Base-by-base conservation (phyloP, 2,113 vertebrate species). In the Trogon surrucura region DNA sequence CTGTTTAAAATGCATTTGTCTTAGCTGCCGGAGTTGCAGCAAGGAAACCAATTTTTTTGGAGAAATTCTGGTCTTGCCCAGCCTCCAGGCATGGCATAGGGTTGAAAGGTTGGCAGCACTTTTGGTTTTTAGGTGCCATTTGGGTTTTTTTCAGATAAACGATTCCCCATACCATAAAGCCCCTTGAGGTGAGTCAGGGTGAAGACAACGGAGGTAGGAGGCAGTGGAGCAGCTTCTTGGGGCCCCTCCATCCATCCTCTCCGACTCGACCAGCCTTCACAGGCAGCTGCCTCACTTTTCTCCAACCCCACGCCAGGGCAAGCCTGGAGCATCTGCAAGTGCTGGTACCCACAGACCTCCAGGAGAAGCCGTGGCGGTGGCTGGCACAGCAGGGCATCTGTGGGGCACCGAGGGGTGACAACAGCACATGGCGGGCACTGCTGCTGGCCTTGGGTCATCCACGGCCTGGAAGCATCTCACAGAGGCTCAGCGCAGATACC, bases 331-430 rank as follows among this genome's bases (percentile, higher is more conserved):
- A 30, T 3, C 16, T 32, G 47, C 14, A 2, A 13, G 27, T 4
- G 6, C 41, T 1, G 0, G 36, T 57, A 51, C 57, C 72, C 2
- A 0, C 1, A 2, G 29, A 26, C 10, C 45, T 15, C 36, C 2
- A 2, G 47, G 30, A 51, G 60, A 36, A 62, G 29, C 9, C 2
- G 0, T 1, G 36, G 80, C 2, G 6, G 51, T 0, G 32, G 50
- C 69, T 57, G 54, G 29, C 22, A 16, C 21, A 32, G 64, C 36
- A 36, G 53, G 48, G 30, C 19, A 36, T 45, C 70, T 26, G 41
- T 0, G 23, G 54, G 36, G 71, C 61, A 48, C 45, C 1, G 30
- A 16, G 34, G 13, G 48, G 23, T 13, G 69, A 44, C 3, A 10
- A 74, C 2, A 1, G 65, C 50, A 48, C n/a, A 5, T 0, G 6